Base-by-base conservation (phyloP, 2,888 invertebrate genomes). In the Lasioglossum malachurum region DNA sequence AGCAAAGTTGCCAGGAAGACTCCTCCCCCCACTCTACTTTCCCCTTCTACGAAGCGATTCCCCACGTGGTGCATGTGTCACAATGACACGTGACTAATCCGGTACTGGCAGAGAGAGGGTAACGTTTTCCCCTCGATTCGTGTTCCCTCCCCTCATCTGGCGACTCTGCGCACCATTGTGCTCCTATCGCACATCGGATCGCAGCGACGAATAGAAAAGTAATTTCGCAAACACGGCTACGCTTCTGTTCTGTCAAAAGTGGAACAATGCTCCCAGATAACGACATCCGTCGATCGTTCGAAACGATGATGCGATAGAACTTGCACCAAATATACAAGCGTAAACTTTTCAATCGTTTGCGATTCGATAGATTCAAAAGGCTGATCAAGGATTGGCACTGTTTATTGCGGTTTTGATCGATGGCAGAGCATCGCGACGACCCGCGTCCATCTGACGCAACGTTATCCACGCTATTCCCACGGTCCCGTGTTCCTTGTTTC, bases 361-460 rank as follows among this genome's bases (percentile, higher is more conserved):
- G 16, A 31, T 31, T 16, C 64, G 31, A 64, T 64, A 16, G 31
- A 27, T 60, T 60, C 27, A 5, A 5, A 31, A 19, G 31, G 16
- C 31, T 31, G 31, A 14, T 64, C 31, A 3, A 53, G 10, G 23
- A 23, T 53, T 8, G 53, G 3, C 10, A 53, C 23, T 23, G 23
- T 53, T 31, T 31, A 64, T 64, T 64, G 64, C 27, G 60, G 57
- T 19, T 78, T 60, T 31, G 44, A 64, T 64, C 60, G 64, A 10
- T 10, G 53, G n/a, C 53, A 57, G 53, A 2, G 53, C 53, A 57
- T 57, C 23, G 53, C 8, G 53, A n/a, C n/a, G 38, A 16, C 7
- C 49, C 5, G 5, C 14, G 31, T 31, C 14, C 14, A 31, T 4
- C n/a, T 2, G 77, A 35, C 67, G 35, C 49, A 44, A 38, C 38